Evolutionary conservation across 2,888 invertebrate genomes (phyloP).

Genomic region (Pristionchus maxplancki): DNA sequence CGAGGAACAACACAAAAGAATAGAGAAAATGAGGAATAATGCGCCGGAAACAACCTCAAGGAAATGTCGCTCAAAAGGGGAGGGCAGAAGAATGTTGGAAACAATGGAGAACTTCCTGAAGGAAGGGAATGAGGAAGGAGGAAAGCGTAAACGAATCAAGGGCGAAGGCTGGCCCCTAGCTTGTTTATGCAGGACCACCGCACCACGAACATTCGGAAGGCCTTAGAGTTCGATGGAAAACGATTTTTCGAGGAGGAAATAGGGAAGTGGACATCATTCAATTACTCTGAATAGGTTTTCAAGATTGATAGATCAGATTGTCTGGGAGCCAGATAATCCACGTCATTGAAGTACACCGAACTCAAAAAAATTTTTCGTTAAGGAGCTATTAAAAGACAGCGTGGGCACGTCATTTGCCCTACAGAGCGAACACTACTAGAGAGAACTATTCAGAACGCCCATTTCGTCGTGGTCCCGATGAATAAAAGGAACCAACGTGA

Average conservation of each 20-base stretch:
- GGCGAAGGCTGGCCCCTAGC: background rate
- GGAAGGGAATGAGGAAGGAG: background rate
- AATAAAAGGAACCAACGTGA: no score
- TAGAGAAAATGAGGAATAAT: background rate
- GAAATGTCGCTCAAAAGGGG: background rate
- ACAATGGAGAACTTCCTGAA: slow-evolving; percentile 11
- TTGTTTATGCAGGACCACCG: background rate
- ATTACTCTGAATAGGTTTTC: background rate
- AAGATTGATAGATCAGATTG: background rate
- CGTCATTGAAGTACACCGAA: background rate
- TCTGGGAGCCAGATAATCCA: background rate
- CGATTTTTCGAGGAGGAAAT: background rate
- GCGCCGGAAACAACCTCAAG: background rate
- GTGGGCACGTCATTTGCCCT: no score
- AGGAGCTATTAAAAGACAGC: no score
- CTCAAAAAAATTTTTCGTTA: no score
- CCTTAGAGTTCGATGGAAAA: background rate
- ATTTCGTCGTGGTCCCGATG: no score
- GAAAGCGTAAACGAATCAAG: slow-evolving; percentile 17
- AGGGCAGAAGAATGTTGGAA: background rate
- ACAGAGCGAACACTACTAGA: no score
- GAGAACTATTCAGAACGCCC: no score
- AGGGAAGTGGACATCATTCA: background rate
- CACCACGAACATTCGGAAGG: background rate
- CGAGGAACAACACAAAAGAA: background rate